Evolutionary conservation across 1,140 invertebrate genomes (phyloP).

Genomic region (Megalopta genalis): DNA sequence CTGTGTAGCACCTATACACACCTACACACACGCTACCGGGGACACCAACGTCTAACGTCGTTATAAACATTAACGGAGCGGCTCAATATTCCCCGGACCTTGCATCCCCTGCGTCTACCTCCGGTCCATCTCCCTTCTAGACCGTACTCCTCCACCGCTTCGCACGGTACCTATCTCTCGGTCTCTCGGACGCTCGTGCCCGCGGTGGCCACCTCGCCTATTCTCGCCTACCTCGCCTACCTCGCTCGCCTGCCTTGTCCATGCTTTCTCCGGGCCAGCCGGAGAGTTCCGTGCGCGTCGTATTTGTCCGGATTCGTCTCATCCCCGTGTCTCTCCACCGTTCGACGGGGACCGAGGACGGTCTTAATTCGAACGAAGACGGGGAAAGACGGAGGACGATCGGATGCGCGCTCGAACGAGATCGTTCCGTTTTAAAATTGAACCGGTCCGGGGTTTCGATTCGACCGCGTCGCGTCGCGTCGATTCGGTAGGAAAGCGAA

Average conservation of each 20-base stretch:
- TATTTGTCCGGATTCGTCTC: slow-evolving; percentile 13
- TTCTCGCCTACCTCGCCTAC: too few species aligned
- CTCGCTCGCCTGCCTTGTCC: background rate
- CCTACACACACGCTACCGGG: slow-evolving; percentile 58
- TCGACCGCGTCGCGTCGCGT: slow-evolving; percentile 12
- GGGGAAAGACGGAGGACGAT: too few species aligned
- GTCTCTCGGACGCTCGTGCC: slow-evolving; percentile 49
- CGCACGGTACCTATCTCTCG: slow-evolving; percentile 38
- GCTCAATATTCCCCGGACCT: slow-evolving; percentile 78
- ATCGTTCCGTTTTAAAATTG: background rate
- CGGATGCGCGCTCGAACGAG: too few species aligned
- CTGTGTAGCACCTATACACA: slow-evolving; percentile 58
- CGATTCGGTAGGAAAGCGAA: slow-evolving; percentile 15
- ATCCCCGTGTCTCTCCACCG: too few species aligned
- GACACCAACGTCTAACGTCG: slow-evolving; percentile 76
- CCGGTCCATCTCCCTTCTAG: slow-evolving; percentile 72
- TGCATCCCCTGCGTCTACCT: slow-evolving; percentile 63
- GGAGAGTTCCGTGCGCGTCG: background rate
- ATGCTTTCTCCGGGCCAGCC: slow-evolving; percentile 44
- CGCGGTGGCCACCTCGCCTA: slow-evolving; percentile 42
- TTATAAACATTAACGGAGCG: slow-evolving; percentile 80
- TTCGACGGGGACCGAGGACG: too few species aligned
- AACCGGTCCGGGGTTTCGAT: background rate
- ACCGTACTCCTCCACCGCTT: slow-evolving; percentile 66
- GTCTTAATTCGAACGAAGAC: too few species aligned